These are phyloP conservation scores for Spongilla lacustris DNA, from an alignment of 37 sponge, comb jelly and placozoan genomes.

Conservation along the genomic window DNA sequence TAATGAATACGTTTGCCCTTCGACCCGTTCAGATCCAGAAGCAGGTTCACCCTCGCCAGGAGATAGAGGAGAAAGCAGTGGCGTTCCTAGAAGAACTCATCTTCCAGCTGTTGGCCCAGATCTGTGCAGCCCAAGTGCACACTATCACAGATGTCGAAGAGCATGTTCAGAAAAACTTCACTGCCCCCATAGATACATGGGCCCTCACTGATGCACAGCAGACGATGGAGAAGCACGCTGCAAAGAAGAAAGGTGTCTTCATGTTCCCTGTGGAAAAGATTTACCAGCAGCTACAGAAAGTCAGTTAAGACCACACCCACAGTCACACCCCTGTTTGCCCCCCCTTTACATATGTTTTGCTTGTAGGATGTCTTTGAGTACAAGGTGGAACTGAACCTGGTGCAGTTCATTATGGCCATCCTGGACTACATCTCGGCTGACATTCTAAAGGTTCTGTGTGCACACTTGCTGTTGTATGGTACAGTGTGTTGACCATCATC, in stretches of 20 bases:
- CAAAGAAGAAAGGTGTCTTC: slow-evolving; percentile 59
- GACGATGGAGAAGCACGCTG: slow-evolving; percentile 52
- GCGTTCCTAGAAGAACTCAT: slow-evolving; percentile 79
- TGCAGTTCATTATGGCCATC: slow-evolving; percentile 77
- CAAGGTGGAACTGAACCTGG: slow-evolving; percentile 71
- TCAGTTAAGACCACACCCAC: slow-evolving; percentile 10
- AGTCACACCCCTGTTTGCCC: too few species aligned
- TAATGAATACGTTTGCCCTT: background rate
- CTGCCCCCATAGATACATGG: slow-evolving; percentile 81
- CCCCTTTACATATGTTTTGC: background rate
- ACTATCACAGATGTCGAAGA: slow-evolving; percentile 68
- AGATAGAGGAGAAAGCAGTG: slow-evolving; percentile 79
- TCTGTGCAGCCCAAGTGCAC: slow-evolving; percentile 74
- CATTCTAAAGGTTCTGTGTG: slow-evolving; percentile 78
- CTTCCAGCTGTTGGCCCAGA: slow-evolving; percentile 73
- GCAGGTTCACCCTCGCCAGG: slow-evolving; percentile 87
- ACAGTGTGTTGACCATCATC: background rate
- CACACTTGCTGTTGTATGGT: too few species aligned
- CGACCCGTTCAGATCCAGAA: slow-evolving; percentile 62
- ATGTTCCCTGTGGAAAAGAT: slow-evolving; percentile 81
- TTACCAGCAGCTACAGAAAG: slow-evolving; percentile 64
- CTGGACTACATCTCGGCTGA: slow-evolving; percentile 91
- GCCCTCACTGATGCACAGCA: slow-evolving; percentile 81
- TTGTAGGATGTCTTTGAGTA: slow-evolving; percentile 74
- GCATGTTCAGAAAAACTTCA: slow-evolving; percentile 74